Base-by-base conservation (phyloP, 2,888 invertebrate genomes). In the Glomeris marginata region DNA sequence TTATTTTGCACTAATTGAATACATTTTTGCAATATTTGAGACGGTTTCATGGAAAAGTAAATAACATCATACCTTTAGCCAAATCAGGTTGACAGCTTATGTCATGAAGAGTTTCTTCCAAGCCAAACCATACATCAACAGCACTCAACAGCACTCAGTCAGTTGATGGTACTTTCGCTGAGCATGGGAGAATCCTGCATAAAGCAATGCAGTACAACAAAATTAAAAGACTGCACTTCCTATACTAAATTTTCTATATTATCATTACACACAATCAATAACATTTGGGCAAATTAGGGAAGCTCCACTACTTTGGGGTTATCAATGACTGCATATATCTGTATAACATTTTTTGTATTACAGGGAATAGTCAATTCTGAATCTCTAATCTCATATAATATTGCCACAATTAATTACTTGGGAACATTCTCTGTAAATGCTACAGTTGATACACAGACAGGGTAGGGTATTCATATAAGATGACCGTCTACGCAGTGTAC, bases 141-240 rank as follows among this genome's bases (percentile, higher is more conserved):
- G 67, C 51, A 66, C 41, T 69, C 54, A 51, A 65, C 1, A 54
- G 42, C 10, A 50, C 59, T 43, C 67, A 67, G 55, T 55, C 58
- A 8, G 34, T 50, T 3, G 61, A 67, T 51, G 69, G 69, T 2
- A 57, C 57, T 3, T 68, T 69, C 61, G 59, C 58, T 3, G 68
- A 69, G 55, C 65, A 63, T 33, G 69, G 69, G 5, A 56, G 60
- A 41, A 64, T 69, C 33, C 65, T 66, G 48, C 64, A 67, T 55
- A 65, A 63, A 49, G 62, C 62, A 38, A 66, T 68, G 66, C 66
- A 67, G 63, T 67, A 65, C 36, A n/a, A n/a, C 21, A 28, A 13
- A n/a, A n/a, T n/a, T n/a, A n/a, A n/a, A n/a, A n/a, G n/a, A n/a
- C n/a, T n/a, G n/a, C n/a, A n/a, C n/a, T n/a, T n/a, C n/a, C n/a